Evolutionary conservation across 92 coral and sea anemone species (phyloP).

Genomic region (Porites divaricata): DNA sequence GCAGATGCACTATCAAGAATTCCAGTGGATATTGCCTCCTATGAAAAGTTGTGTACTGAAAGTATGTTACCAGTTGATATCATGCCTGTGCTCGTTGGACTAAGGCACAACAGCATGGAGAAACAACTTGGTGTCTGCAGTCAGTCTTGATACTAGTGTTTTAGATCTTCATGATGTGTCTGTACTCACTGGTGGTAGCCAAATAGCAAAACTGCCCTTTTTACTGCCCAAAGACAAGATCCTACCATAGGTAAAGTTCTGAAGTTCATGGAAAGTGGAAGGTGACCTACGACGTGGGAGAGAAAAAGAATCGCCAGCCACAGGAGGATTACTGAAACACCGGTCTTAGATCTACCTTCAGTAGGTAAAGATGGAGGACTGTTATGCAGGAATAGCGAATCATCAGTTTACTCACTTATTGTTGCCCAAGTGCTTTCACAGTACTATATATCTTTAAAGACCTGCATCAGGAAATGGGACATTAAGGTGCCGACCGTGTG

Average conservation of each 20-base stretch:
- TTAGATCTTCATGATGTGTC: slow-evolving; percentile 14
- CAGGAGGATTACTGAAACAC: slow-evolving; percentile 25
- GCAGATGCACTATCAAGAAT: slow-evolving; percentile 46
- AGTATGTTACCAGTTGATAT: slow-evolving; percentile 16
- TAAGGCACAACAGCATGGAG: slow-evolving; percentile 35
- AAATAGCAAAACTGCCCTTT: neutral
- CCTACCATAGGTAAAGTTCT: slow-evolving; percentile 6
- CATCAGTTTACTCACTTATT: slow-evolving; percentile 25
- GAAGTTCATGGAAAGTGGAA: neutral
- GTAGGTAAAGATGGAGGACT: slow-evolving; percentile 23
- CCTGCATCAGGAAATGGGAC: slow-evolving; percentile 47
- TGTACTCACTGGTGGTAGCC: neutral
- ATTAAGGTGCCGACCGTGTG: slow-evolving; percentile 41
- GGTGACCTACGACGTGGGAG: neutral
- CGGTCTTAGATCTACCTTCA: slow-evolving; percentile 18
- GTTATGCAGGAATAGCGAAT: slow-evolving; percentile 24
- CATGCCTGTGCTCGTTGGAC: slow-evolving; percentile 26
- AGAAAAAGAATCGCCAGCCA: slow-evolving; percentile 16
- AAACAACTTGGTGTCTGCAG: slow-evolving; percentile 41
- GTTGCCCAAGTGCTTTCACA: slow-evolving; percentile 29
- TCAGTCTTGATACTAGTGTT: slow-evolving; percentile 16
- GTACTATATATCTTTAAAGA: slow-evolving; percentile 37
- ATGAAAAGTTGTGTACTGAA: slow-evolving; percentile 37
- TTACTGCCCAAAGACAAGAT: slow-evolving; percentile 31
- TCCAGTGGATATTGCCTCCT: slow-evolving; percentile 31